Base-by-base conservation (phyloP, 2,888 invertebrate genomes). In the Philaethria dido region DNA sequence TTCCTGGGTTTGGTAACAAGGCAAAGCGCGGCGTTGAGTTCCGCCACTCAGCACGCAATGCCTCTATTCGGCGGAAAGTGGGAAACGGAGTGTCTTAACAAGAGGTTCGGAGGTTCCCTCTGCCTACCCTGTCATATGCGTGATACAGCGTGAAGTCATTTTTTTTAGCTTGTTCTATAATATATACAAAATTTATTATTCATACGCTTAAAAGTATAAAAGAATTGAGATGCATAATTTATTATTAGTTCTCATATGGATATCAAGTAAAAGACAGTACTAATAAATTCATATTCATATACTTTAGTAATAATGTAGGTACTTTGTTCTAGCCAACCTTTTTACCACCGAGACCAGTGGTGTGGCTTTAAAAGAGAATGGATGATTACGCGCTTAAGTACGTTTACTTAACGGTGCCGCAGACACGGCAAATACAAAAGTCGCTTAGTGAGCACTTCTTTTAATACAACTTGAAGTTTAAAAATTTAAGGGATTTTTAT, bases 351-450 rank as follows among this genome's bases (percentile, higher is more conserved):
- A 50, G 39, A 54, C 42, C 48, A 42, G 39, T 18, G 50, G 42
- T 4, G 16, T 6, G 52, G 44, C 22, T 62, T 52, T 54, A 62
- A 62, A 54, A 62, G 14, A 16, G 42, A 62, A 52, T 52, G 52
- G 42, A 25, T 52, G 9, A 62, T 54, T 18, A 52, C 62, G 1
- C 18, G 29, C 13, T 52, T 62, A 42, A 62, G 39, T 62, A 52
- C 20, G 6, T 62, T 22, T 29, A 52, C 42, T 62, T 62, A 33
- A 62, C 18, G 29, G 25, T 25, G 18, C 4, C 29, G 16, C 25
- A 44, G 42, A 42, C 60, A 45, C 4, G 18, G 45, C 18, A 29
- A 60, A 60, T 50, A 44, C 29, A n/a, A 25, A 39, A 47, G 36
- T 62, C n/a, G 22, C 47, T 16, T 22, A 9, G n/a, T 22, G 11